Evolutionary conservation across 2,797 vertebrate species (phyloP), one percentile per base, ranked within the genome.

Genomic region (Leptodactylus fallax): DNA sequence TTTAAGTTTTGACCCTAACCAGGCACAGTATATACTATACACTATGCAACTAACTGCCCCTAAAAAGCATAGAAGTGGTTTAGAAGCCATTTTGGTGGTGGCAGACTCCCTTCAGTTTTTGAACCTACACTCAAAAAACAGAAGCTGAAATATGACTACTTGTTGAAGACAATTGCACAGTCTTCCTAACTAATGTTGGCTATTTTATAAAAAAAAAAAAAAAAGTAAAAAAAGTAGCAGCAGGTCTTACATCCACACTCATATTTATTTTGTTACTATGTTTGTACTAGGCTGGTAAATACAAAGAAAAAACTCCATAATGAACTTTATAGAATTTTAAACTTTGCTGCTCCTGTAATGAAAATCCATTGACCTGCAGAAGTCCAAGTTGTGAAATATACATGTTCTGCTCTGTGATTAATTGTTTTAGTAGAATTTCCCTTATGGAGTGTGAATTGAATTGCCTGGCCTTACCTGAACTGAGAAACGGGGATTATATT

Each of bases 361-460:
- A 77, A 77, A 77, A 77, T 23, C 1, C 47, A 23, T 76, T 76
- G 49, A 53, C 49, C 47, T 76, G 72, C 47, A n/a, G 21, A 53
- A 53, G 72, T 76, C 47, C 21, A 49, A 14, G 21, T 53, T 76
- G 47, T 47, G n/a, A 76, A 76, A 13, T 76, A n/a, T 51, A 76
- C 51, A 76, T 76, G 21, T 53, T 23, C 21, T 76, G 21, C 49
- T 25, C 47, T 12, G 45, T 49, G 72, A 76, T 76, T 74, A 74
- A 74, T 76, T 53, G 74, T 51, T 12, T 51, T 53, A 13, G 47
- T 77, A 77, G 21, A 51, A 53, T 17, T 77, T 23, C n/a, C 49
- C 49, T 53, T 77, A 77, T 77, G n/a, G n/a, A 77, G 49, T 77
- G 21, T n/a, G 74, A 14, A 53, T 77, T 23, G 74, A 53, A 49